These are phyloP conservation scores for Xenopus tropicalis DNA, from an alignment of 2,113 vertebrate species.

Conservation along the genomic window UCB_Xtro_10.0 CM004443.2:152552501-152553000, in stretches of 20 bases:
- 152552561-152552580: too few relatives aligned
- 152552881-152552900: background rate
- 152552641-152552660: too few relatives aligned
- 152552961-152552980: conserved; percentile 67
- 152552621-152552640: too few relatives aligned
- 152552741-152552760: background rate
- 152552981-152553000: conserved; percentile 49
- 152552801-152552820: background rate
- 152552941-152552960: conserved; percentile 55
- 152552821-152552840: background rate
- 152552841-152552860: background rate
- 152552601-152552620: too few relatives aligned
- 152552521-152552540: too few relatives aligned
- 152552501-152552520: too few relatives aligned
- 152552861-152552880: background rate
- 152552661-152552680: too few relatives aligned
- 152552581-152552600: too few relatives aligned
- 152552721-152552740: too few relatives aligned
- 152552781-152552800: background rate
- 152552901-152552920: conserved; percentile 68
- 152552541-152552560: too few relatives aligned
- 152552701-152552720: too few relatives aligned
- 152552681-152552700: too few relatives aligned
- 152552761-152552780: background rate
- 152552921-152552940: conserved; percentile 73